Conservation (phyloP, 2,888 invertebrate species). For the Podotricha telesiphe region DNA sequence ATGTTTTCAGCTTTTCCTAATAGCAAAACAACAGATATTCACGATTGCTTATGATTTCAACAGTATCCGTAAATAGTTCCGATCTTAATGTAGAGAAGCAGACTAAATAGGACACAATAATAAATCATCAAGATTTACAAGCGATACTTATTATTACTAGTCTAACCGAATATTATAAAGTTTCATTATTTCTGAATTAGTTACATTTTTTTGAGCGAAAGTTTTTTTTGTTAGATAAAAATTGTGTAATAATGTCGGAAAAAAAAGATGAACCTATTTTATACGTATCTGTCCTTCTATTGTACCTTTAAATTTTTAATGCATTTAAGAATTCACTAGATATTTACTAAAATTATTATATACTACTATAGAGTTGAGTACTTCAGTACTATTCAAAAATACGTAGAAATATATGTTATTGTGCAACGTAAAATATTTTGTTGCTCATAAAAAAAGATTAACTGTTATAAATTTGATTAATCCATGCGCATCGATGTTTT, state of each 20-base stretch:
- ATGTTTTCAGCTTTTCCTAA: not conserved
- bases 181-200: conserved; percentile 4
- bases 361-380: not conserved
- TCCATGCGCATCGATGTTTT: conserved; percentile 4
- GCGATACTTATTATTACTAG: conserved; percentile 24
- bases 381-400: not conserved
- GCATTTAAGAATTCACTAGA: not conserved
- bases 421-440: conserved; percentile 23
- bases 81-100: conserved; percentile 44
- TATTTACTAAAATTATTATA: not conserved
- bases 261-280: no score
- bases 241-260: no score
- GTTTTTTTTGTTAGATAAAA: not conserved
- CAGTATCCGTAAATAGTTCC: conserved; percentile 45
- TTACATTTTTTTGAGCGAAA: not conserved
- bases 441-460: conserved; percentile 18
- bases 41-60: conserved; percentile 40
- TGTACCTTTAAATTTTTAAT: no score
- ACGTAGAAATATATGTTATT: not conserved
- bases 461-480: conserved; percentile 10
- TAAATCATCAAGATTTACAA: conserved; percentile 43
- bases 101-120: conserved; percentile 49
- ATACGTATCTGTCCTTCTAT: no score
- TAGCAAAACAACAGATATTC: conserved; percentile 22
- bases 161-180: conserved; percentile 30